Base-by-base conservation (phyloP, 1,140 invertebrate genomes). In the Triops longicaudatus region DNA sequence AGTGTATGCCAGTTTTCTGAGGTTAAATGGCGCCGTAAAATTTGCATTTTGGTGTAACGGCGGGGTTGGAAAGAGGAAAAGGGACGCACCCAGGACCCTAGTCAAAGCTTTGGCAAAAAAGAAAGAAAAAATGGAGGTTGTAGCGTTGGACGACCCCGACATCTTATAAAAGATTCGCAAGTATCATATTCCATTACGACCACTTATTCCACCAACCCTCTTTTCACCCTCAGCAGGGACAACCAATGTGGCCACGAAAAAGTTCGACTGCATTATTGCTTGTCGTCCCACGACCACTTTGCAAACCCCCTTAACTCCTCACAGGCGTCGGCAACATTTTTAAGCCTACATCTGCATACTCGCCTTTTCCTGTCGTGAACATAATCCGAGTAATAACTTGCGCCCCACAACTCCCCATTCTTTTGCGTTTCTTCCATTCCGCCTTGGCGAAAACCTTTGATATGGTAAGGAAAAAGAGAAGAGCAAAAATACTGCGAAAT, bases 1-100 rank as follows among this genome's bases (percentile, higher is more conserved):
- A 63, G 50, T 63, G 50, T 63, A 63, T 63, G 50, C 50, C 50
- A 63, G 50, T 63, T 63, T 37, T 63, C 50, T 63, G 50, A 63
- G 50, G 50, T 63, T 63, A 63, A 63, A 63, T 63, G 50, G 50
- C 50, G 50, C 22, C n/a, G 17, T 63, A 63, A 63, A 63, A 63
- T 63, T 63, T 63, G 50, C 50, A 63, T 63, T 63, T 63, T 63
- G 31, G 31, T 63, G 14, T 63, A 0, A 7, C 50, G 50, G 14
- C 17, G 2, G 11, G 50, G 50, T 63, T 63, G 22, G 17, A 9
- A 9, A 63, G 50, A 22, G 50, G 22, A 63, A 22, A 63, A 22
- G 50, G 17, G 50, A 63, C 50, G 17, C 31, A 37, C 31, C 31
- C 31, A 37, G 31, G 31, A 37, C 31, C 31, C 31, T 37, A 37